Conservation (phyloP, 2,888 invertebrate species). For the Athalia rosae region DNA sequence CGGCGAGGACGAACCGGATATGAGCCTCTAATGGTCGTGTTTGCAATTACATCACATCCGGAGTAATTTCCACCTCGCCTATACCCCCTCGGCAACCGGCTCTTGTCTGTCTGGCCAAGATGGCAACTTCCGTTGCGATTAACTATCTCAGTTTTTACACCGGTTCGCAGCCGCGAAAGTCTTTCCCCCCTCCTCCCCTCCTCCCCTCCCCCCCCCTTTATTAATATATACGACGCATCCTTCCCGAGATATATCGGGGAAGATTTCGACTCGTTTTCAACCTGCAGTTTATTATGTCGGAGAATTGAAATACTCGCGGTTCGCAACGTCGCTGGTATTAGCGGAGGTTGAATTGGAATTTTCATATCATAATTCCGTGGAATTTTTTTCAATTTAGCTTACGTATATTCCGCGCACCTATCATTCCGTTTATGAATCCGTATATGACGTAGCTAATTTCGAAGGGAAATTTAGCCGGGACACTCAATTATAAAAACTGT, state of each 20-base stretch:
- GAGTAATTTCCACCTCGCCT: conserved; percentile 39
- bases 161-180: not conserved
- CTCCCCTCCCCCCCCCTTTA: too few relatives aligned
- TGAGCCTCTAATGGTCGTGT: conserved; percentile 39
- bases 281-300: not conserved
- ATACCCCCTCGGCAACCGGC: conserved; percentile 7
- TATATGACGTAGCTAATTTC: conserved; percentile 6
- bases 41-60: conserved; percentile 41
- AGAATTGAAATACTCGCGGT: not conserved
- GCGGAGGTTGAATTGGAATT: not conserved
- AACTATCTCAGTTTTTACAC: conserved; percentile 30
- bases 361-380: not conserved
- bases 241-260: too few relatives aligned
- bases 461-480: conserved; percentile 21
- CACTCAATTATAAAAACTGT: conserved; percentile 33
- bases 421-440: conserved; percentile 20
- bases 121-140: conserved; percentile 26
- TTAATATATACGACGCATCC: too few relatives aligned
- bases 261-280: not conserved
- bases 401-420: not conserved
- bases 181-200: too few relatives aligned
- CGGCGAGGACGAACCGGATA: conserved; percentile 28
- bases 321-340: not conserved
- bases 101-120: conserved; percentile 42
- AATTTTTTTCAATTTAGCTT: conserved; percentile 36